phyloP scores from a whole-genome alignment of 2,113 vertebrate species.

The Chionodraco myersi region DNA sequence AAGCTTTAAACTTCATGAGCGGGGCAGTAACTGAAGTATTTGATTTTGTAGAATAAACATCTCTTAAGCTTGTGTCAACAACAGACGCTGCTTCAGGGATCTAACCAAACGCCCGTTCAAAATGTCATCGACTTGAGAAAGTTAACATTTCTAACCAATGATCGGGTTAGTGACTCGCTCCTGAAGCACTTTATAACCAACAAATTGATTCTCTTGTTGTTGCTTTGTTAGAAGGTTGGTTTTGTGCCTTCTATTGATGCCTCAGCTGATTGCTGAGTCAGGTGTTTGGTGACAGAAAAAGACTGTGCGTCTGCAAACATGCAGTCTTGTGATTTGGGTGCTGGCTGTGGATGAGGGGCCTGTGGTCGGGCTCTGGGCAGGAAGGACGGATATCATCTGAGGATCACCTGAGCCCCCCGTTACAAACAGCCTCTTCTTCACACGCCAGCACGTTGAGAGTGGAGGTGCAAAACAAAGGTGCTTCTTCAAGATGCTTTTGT shows the following conservation, averaged over 20 bases:
- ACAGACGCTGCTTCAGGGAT: too few relatives aligned
- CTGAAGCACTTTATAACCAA: too few relatives aligned
- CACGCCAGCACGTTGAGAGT: too few relatives aligned
- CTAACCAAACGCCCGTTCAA: too few relatives aligned
- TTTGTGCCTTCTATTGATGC: background rate
- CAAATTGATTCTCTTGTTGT: background rate
- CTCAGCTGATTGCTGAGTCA: conserved; percentile 41
- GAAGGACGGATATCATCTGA: conserved; percentile 47
- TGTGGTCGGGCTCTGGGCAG: background rate
- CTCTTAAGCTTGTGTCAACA: too few relatives aligned
- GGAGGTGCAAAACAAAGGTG: too few relatives aligned
- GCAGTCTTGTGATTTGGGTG: conserved; percentile 59
- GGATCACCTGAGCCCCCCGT: conserved; percentile 53
- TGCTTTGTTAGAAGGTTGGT: background rate
- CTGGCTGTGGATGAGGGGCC: conserved; percentile 2
- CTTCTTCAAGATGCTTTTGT: background rate
- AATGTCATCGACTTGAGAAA: too few relatives aligned
- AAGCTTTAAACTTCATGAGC: too few relatives aligned
- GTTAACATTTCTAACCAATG: too few relatives aligned
- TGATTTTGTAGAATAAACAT: too few relatives aligned
- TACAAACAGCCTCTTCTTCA: conserved; percentile 56
- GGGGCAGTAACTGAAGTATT: too few relatives aligned
- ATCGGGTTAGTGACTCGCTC: too few relatives aligned
- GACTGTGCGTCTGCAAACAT: conserved; percentile 21
- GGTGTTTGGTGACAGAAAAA: conserved; percentile 17